phyloP scores from a whole-genome alignment of 1,140 invertebrate species.

The Phymorhynchus buccinoides region DNA sequence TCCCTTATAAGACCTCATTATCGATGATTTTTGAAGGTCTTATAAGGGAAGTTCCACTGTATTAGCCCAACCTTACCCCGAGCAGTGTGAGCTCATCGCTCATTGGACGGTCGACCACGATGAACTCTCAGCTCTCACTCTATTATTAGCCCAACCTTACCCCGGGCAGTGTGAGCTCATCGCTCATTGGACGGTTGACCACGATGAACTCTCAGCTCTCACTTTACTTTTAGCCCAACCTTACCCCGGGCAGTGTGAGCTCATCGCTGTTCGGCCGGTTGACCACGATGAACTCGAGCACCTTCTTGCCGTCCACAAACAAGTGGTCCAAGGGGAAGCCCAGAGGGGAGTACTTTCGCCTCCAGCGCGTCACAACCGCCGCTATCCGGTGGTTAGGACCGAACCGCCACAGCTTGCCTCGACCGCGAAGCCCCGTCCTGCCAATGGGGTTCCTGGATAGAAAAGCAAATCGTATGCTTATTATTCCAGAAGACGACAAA shows the following conservation, averaged over 20 bases:
- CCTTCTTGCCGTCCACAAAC: conserved; percentile 73
- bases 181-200: conserved; percentile 84
- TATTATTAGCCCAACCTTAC: too few relatives aligned
- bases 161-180: neutral
- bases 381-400: conserved; percentile 75
- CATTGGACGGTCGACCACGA: too few relatives aligned
- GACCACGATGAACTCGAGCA: conserved; percentile 93
- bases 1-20: too few relatives aligned
- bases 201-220: conserved; percentile 84
- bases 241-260: conserved; percentile 88
- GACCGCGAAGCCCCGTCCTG: conserved; percentile 73
- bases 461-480: too few relatives aligned
- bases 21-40: too few relatives aligned
- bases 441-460: conserved; percentile 73
- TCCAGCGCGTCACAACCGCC: conserved; percentile 72
- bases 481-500: too few relatives aligned
- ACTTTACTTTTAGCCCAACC: too few relatives aligned
- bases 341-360: conserved; percentile 44
- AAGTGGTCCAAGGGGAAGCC: conserved; percentile 38
- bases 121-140: too few relatives aligned
- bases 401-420: conserved; percentile 73
- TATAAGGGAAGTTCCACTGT: too few relatives aligned
- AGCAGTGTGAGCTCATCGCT: too few relatives aligned
- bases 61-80: too few relatives aligned
- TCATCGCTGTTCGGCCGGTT: conserved; percentile 83